These are phyloP conservation scores for Cremastobaeus sp. DNA, from an alignment of 2,888 invertebrate species.

Conservation along the genomic window DNA sequence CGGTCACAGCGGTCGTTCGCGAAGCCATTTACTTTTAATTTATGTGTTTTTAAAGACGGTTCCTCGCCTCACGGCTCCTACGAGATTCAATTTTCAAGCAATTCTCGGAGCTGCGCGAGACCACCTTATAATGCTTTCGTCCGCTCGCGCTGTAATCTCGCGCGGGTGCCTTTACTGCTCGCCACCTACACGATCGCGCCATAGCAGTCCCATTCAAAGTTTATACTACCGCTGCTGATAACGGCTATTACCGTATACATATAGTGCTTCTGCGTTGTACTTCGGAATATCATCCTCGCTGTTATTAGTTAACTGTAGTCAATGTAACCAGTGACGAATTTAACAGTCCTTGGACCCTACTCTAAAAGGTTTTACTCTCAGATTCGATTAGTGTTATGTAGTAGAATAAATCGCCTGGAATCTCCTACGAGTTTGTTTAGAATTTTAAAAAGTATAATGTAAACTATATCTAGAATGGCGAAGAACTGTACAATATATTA, in stretches of 20 bases:
- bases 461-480: too few relatives aligned
- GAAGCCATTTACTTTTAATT: conserved; percentile 75
- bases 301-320: conserved; percentile 53
- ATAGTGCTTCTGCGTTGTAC: conserved; percentile 51
- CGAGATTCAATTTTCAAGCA: conserved; percentile 72
- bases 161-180: conserved; percentile 61
- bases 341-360: conserved; percentile 18
- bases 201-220: conserved; percentile 59
- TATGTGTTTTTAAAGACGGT: conserved; percentile 77
- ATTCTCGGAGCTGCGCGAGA: conserved; percentile 61
- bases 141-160: conserved; percentile 56
- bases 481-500: too few relatives aligned
- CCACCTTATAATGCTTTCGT: conserved; percentile 58
- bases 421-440: too few relatives aligned
- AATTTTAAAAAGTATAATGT: too few relatives aligned
- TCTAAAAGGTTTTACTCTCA: not conserved
- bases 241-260: conserved; percentile 57
- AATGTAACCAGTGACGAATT: conserved; percentile 50
- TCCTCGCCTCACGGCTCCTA: conserved; percentile 67
- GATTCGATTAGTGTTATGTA: too few relatives aligned
- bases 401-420: too few relatives aligned
- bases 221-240: conserved; percentile 61
- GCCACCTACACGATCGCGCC: conserved; percentile 60
- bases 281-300: conserved; percentile 35
- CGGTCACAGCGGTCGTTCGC: conserved; percentile 71